These are phyloP conservation scores for Trichechus manatus DNA, from an alignment of 2,113 vertebrate genomes.

Conservation along the genomic window DNA sequence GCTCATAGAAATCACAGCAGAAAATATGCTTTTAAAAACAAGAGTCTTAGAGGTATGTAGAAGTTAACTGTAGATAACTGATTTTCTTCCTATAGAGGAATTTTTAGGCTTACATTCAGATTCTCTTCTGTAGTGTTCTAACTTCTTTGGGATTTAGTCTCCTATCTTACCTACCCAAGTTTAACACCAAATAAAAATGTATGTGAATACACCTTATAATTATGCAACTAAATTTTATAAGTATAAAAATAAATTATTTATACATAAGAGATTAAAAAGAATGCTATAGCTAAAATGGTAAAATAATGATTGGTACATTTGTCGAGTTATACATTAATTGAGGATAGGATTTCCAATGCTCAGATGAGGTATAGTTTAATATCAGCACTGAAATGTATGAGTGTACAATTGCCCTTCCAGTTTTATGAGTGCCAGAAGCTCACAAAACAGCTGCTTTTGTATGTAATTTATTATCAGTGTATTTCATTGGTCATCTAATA, in stretches of 20 bases:
- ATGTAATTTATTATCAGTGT: too few relatives aligned
- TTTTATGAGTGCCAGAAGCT: not conserved
- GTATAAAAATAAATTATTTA: not conserved
- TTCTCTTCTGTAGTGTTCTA: not conserved
- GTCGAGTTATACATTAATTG: not conserved
- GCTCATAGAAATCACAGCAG: not conserved
- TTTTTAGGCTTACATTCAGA: not conserved
- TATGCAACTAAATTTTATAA: too few relatives aligned
- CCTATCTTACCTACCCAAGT: not conserved
- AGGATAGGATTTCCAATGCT: conserved; percentile 22
- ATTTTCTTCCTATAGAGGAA: not conserved
- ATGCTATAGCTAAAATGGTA: not conserved
- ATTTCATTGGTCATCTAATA: not conserved
- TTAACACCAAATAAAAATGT: conserved; percentile 36
- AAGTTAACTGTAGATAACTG: not conserved
- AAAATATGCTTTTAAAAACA: conserved; percentile 16
- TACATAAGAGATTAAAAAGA: not conserved
- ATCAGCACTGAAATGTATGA: not conserved
- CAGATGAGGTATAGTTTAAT: not conserved
- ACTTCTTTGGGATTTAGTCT: too few relatives aligned
- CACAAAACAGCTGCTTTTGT: not conserved
- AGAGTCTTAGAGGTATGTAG: not conserved
- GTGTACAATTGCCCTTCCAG: not conserved
- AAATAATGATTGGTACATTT: not conserved
- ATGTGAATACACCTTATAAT: not conserved